phyloP scores from a whole-genome alignment of 2,797 vertebrate species.

The Discoglossus pictus region DNA sequence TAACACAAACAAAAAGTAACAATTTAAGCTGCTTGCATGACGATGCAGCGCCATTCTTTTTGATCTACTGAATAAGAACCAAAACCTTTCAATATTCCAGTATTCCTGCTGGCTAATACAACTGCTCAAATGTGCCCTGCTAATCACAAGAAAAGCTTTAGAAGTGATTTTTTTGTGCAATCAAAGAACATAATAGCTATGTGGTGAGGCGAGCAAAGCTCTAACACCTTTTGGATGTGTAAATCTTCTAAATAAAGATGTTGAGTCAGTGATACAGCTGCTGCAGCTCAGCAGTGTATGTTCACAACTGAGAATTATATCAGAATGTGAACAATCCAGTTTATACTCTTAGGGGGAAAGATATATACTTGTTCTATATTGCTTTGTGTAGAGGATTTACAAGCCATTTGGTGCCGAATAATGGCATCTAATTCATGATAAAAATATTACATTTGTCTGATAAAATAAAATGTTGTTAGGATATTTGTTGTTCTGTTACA shows the following conservation, averaged over 20 bases:
- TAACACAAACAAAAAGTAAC: too few species aligned
- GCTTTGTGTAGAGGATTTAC: too few species aligned
- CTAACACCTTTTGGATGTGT: conserved; percentile 28
- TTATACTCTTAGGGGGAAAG: not conserved
- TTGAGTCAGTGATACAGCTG: conserved; percentile 24
- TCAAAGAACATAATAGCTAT: conserved; percentile 8
- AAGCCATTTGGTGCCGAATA: too few species aligned
- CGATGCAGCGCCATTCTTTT: too few species aligned
- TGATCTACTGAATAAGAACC: too few species aligned
- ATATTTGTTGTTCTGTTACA: too few species aligned
- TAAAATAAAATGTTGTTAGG: too few species aligned
- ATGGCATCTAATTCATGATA: too few species aligned
- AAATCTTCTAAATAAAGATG: conserved; percentile 34
- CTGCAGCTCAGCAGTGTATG: not conserved
- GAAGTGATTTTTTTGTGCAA: conserved; percentile 7
- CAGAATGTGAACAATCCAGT: not conserved
- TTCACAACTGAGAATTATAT: not conserved
- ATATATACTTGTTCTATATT: too few species aligned
- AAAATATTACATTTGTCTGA: too few species aligned
- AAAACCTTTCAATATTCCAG: too few species aligned
- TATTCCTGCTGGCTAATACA: not conserved
- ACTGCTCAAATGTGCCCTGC: not conserved
- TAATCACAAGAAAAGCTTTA: conserved; percentile 19
- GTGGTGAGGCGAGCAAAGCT: conserved; percentile 7
- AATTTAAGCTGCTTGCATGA: too few species aligned